Percentiles rank a stretch among this genome's conserved stretches.
Conservation (phyloP, 2,797 vertebrate genomes). For the Cyprinodon diabolis region DNA sequence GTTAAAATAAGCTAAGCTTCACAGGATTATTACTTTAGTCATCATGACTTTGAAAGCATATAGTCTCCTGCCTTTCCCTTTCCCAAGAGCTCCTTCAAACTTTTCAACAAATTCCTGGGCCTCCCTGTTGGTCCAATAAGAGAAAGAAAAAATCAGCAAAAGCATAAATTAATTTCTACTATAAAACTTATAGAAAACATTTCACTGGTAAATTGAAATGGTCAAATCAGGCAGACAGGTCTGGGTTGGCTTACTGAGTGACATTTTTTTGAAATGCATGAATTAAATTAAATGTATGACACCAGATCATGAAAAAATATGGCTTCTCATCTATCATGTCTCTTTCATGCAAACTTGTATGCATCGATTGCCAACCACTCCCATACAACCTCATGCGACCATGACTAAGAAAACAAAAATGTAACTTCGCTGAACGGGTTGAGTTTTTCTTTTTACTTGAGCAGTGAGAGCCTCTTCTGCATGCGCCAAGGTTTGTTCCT, state of each 20-base stretch:
- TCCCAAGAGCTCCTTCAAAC: slow-evolving; percentile 96
- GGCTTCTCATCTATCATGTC: slow-evolving; percentile 32
- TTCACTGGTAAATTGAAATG: slow-evolving; percentile 16
- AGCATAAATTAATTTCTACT: neutral
- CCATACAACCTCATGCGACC: neutral
- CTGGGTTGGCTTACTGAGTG: slow-evolving; percentile 26
- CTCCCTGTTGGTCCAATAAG: slow-evolving; percentile 80
- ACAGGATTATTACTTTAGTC: slow-evolving; percentile 72
- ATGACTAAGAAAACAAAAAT: neutral
- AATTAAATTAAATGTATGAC: slow-evolving; percentile 57
- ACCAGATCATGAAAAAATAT: slow-evolving; percentile 67
- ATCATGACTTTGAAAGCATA: slow-evolving; percentile 95
- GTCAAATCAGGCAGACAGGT: slow-evolving; percentile 11
- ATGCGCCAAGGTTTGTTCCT: slow-evolving; percentile 97
- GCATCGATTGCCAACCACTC: slow-evolving; percentile 14
- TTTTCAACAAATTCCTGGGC: slow-evolving; percentile 93
- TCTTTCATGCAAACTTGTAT: slow-evolving; percentile 18
- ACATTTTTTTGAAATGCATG: slow-evolving; percentile 26
- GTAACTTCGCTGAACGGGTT: neutral
- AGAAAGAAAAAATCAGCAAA: slow-evolving; percentile 7
- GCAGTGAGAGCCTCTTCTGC: slow-evolving; percentile 86
- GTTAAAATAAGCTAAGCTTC: neutral
- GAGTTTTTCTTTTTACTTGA: slow-evolving; percentile 83
- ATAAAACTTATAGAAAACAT: slow-evolving; percentile 2
- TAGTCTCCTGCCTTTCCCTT: slow-evolving; percentile 90